Base-by-base conservation (phyloP, 2,888 invertebrate species). In the Cheiracanthium punctorium region DNA sequence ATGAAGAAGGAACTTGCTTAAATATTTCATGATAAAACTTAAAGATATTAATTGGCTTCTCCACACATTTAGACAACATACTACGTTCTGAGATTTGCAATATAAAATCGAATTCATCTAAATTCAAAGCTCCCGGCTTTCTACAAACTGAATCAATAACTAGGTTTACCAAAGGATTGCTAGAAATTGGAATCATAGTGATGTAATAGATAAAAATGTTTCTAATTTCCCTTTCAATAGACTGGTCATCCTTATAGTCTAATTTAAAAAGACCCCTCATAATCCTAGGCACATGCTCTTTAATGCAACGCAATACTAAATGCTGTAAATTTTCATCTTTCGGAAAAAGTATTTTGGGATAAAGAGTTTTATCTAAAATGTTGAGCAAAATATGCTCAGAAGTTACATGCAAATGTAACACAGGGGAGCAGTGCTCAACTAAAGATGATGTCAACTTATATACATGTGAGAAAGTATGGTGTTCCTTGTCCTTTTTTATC, bases 381-480 rank as follows among this genome's bases (percentile, higher is more conserved):
- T 85, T 52, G 4, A 77, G 69, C 10, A 87, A 58, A 33, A 79
- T 69, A 29, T 67, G 71, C 17, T 72, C 69, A 12, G 77, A 2
- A 30, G 58, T 43, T 29, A 52, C 72, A 37, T 37, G 70, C 41
- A 72, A 29, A 73, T 87, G 67, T 17, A 87, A 58, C 20, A 87
- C 52, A 28, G 32, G 65, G 17, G 87, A 70, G 64, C 87, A 87
- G 20, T 73, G 29, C 30, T 87, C 77, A 24, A 87, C 65, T 29
- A 87, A 69, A 52, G 58, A 48, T 0, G 76, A 73, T 32, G 20
- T 67, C 17, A 81, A n/a, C 67, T 87, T 77, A 67, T 87, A 87
- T 2, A 81, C 48, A 74, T 82, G 64, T 58, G n/a, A 30, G 24
- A 80, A 30, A 12, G 58, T 52, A n/a, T 8, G 14, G 2, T 8